Conservation (phyloP, 2,797 vertebrate genomes). For the Melanotaenia nigrans region DNA sequence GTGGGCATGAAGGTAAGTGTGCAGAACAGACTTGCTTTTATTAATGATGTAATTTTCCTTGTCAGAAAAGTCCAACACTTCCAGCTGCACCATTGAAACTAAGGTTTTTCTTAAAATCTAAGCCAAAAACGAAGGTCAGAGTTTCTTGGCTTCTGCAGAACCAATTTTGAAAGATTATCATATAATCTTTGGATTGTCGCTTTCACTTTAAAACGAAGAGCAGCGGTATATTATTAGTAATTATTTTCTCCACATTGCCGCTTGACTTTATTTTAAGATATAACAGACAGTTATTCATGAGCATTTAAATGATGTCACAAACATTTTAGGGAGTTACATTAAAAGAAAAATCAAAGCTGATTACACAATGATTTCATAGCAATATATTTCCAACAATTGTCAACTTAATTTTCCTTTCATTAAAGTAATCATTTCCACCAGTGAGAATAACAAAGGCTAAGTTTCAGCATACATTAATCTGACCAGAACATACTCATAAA, state of each 20-base stretch:
- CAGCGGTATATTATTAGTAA: no score
- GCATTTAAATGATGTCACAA: conserved; percentile 7
- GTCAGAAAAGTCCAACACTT: background rate
- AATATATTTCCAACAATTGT: conserved; percentile 24
- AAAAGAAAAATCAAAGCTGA: conserved; percentile 17
- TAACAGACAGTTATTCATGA: conserved; percentile 11
- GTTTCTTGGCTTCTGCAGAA: background rate
- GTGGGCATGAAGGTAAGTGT: conserved; percentile 94
- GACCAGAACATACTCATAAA: conserved; percentile 36
- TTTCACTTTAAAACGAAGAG: no score
- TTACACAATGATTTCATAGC: conserved; percentile 9
- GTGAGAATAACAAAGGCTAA: conserved; percentile 22
- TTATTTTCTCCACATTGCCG: background rate
- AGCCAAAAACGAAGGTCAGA: background rate
- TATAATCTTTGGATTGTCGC: no score
- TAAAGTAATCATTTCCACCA: conserved; percentile 40
- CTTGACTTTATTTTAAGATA: conserved; percentile 3
- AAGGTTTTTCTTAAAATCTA: background rate
- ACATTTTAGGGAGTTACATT: conserved; percentile 40
- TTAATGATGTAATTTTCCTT: background rate
- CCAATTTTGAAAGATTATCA: background rate
- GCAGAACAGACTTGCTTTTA: background rate
- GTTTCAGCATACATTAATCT: conserved; percentile 23
- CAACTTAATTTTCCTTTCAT: conserved; percentile 39
- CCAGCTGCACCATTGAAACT: no score